Percentiles rank a stretch among this genome's conserved stretches.
Conservation (phyloP, 2,113 vertebrate genomes). For the Pelvicachromis taeniatus region DNA sequence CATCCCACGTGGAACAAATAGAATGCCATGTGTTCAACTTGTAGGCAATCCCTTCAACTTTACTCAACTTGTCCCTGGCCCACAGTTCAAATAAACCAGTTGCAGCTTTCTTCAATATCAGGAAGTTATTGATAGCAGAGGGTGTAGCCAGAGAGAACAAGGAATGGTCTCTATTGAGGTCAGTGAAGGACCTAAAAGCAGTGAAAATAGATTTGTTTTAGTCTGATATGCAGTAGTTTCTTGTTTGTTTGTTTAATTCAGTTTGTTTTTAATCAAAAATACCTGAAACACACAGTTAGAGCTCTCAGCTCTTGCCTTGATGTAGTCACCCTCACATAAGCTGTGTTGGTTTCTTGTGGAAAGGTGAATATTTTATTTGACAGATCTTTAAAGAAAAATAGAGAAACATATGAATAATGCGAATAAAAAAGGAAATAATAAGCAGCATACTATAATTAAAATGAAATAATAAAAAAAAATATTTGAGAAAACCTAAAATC, state of each 20-base stretch:
- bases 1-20: constrained; percentile 42
- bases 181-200: not conserved
- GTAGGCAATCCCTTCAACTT: not conserved
- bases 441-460: not conserved
- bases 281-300: not conserved
- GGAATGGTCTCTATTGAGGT: not conserved
- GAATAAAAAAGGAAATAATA: not conserved
- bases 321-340: constrained; percentile 24
- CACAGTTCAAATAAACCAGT: fast-evolving
- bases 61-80: fast-evolving
- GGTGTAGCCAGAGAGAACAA: not conserved
- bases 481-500: too few relatives aligned
- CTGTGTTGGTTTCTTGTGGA: constrained; percentile 6
- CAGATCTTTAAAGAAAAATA: constrained; percentile 18
- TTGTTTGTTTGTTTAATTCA: not conserved
- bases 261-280: not conserved
- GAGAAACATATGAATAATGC: not conserved
- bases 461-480: not conserved
- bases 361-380: constrained; percentile 46
- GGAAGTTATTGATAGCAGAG: not conserved
- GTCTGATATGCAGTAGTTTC: fast-evolving
- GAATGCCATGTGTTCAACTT: constrained; percentile 35
- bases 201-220: not conserved
- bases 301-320: not conserved
- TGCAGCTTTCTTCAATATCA: not conserved